A percentile compares a stretch with the other conserved stretches of the same genome.
These are phyloP conservation scores for Lapara coniferarum DNA, from an alignment of 2,888 invertebrate genomes.

Conservation along the genomic window DNA sequence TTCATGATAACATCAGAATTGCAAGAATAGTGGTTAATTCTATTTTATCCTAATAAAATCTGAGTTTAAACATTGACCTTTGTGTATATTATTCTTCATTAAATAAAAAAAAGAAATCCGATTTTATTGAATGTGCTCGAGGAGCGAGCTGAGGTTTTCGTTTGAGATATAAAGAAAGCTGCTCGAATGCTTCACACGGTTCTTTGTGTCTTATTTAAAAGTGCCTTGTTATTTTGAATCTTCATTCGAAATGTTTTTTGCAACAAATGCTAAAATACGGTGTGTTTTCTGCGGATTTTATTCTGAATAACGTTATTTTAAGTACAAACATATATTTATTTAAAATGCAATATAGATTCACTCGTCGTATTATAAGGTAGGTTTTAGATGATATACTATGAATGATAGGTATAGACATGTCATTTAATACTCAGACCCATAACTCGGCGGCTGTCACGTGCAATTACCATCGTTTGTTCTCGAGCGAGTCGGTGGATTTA, in stretches of 20 bases:
- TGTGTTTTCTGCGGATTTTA: background rate
- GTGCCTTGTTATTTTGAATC: slow-evolving; percentile 20
- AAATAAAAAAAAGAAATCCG: slow-evolving; percentile 4
- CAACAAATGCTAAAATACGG: background rate
- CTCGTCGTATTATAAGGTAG: too few relatives aligned
- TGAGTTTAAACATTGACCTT: background rate
- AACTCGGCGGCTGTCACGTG: slow-evolving; percentile 28
- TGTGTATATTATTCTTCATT: slow-evolving; percentile 5
- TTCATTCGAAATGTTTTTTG: slow-evolving; percentile 2
- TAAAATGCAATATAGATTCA: too few relatives aligned
- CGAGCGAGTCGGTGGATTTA: slow-evolving; percentile 15
- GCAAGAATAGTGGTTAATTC: too few relatives aligned
- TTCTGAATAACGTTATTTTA: background rate
- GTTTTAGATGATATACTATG: background rate
- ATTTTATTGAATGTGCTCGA: slow-evolving; percentile 4
- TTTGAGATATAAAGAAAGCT: slow-evolving; percentile 23
- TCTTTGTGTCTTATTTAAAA: slow-evolving; percentile 22
- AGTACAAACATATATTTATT: too few relatives aligned
- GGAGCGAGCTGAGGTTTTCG: slow-evolving; percentile 10
- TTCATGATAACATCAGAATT: too few relatives aligned
- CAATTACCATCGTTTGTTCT: slow-evolving; percentile 30
- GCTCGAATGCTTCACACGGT: slow-evolving; percentile 17
- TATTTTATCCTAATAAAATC: background rate
- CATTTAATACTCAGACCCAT: slow-evolving; percentile 17
- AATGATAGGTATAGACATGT: slow-evolving; percentile 5